Percentiles rank a stretch among this genome's conserved stretches.
phyloP scores from a whole-genome alignment of 2,113 vertebrate genomes.

The Vanacampus margaritifer region DNA sequence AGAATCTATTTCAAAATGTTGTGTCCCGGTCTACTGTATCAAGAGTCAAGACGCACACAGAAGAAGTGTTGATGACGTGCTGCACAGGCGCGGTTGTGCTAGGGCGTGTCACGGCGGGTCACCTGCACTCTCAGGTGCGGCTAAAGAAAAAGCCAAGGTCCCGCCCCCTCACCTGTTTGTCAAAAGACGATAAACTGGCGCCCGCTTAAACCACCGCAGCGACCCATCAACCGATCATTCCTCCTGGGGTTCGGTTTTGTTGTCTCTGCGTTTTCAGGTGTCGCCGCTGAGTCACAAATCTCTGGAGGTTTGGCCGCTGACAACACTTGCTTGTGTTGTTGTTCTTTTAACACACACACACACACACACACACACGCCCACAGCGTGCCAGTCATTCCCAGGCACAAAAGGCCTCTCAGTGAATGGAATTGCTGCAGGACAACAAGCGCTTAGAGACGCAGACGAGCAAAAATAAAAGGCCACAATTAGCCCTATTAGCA shows the following conservation, averaged over 20 bases:
- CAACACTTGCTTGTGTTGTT: conserved; percentile 19
- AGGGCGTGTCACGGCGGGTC: too few relatives aligned
- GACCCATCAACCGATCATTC: conserved; percentile 14
- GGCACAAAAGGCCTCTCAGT: conserved; percentile 28
- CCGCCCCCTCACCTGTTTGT: conserved; percentile 19
- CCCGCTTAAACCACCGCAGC: conserved; percentile 20
- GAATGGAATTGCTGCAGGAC: conserved; percentile 13
- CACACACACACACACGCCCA: conserved; percentile 2
- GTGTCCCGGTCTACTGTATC: too few relatives aligned
- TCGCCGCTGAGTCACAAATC: conserved; percentile 39
- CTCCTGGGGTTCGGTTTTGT: neutral
- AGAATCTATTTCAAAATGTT: too few relatives aligned
- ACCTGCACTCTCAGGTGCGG: too few relatives aligned
- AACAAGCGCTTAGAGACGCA: neutral
- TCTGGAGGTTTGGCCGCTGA: conserved; percentile 30
- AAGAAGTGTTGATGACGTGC: too few relatives aligned
- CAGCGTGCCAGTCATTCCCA: conserved; percentile 14
- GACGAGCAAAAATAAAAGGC: neutral
- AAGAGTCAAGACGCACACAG: too few relatives aligned
- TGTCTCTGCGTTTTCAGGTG: conserved; percentile 24
- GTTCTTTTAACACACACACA: neutral
- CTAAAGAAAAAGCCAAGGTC: conserved; percentile 3
- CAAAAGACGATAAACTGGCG: conserved; percentile 4
- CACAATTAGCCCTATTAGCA: neutral
- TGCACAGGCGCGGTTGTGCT: too few relatives aligned